These are phyloP conservation scores for Perca schrenkii DNA, from an alignment of 2,113 vertebrate genomes.

Conservation along the genomic window DNA sequence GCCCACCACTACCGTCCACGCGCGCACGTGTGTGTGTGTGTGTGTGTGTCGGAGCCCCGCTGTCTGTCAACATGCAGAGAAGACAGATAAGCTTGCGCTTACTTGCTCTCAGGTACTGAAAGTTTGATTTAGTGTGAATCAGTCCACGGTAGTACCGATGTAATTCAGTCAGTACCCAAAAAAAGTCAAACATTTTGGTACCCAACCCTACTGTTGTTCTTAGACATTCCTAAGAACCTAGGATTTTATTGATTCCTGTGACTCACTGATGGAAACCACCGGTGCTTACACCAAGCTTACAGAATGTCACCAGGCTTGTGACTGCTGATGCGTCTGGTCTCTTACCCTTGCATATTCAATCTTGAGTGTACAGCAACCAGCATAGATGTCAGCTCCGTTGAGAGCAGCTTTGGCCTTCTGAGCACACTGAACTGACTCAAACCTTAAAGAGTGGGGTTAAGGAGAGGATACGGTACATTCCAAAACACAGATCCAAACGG, in stretches of 20 bases:
- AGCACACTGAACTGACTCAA: conserved; percentile 94
- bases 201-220: too few species aligned
- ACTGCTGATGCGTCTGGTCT: conserved; percentile 37
- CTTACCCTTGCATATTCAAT: conserved; percentile 98
- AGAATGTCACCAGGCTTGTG: neutral
- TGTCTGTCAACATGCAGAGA: too few species aligned
- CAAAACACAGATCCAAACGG: neutral
- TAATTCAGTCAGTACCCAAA: too few species aligned
- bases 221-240: neutral
- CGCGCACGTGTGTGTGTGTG: too few species aligned
- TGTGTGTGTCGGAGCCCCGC: too few species aligned
- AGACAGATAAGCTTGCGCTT: too few species aligned
- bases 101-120: too few species aligned
- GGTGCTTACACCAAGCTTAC: neutral
- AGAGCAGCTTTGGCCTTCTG: conserved; percentile 98
- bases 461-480: conserved; percentile 69
- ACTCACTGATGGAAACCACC: neutral
- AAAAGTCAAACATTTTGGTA: too few species aligned
- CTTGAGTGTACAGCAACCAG: conserved; percentile 98
- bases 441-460: conserved; percentile 87
- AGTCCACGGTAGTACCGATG: too few species aligned
- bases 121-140: too few species aligned
- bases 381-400: conserved; percentile 98
- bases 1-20: too few species aligned
- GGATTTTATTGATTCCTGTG: neutral